A percentile compares a stretch with the other conserved stretches of the same genome.
phyloP scores from a whole-genome alignment of 2,888 invertebrate species.

The Latrodectus elegans region DNA sequence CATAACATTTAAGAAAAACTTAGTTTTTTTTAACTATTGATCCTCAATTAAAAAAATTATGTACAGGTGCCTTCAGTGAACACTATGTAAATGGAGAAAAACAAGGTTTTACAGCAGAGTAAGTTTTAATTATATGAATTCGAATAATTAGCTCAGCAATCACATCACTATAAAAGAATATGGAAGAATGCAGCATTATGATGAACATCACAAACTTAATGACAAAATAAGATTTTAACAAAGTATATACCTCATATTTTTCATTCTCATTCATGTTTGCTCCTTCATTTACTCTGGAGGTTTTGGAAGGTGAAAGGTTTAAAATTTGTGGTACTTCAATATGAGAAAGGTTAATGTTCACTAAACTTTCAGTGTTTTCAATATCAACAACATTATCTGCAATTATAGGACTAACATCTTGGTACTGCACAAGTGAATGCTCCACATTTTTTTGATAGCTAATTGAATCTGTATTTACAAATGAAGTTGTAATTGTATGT shows the following conservation, averaged over 20 bases:
- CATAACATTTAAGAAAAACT: too few relatives aligned
- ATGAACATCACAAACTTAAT: background rate
- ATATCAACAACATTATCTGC: constrained; percentile 59
- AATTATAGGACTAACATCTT: constrained; percentile 41
- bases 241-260: constrained; percentile 53
- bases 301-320: constrained; percentile 74
- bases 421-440: background rate
- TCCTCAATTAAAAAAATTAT: too few relatives aligned
- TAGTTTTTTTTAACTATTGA: too few relatives aligned
- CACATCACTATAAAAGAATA: background rate
- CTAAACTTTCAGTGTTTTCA: constrained; percentile 54
- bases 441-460: constrained; percentile 2
- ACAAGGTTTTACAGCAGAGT: background rate
- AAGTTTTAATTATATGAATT: background rate
- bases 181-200: background rate
- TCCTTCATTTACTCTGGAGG: constrained; percentile 56
- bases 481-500: background rate
- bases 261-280: constrained; percentile 68
- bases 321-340: constrained; percentile 72
- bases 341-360: constrained; percentile 52
- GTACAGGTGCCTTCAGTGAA: too few relatives aligned
- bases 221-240: background rate
- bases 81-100: background rate
- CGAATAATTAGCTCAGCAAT: background rate
- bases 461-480: background rate